phyloP scores from a whole-genome alignment of 2,888 invertebrate genomes.

The Drosophila ochracea region DNA sequence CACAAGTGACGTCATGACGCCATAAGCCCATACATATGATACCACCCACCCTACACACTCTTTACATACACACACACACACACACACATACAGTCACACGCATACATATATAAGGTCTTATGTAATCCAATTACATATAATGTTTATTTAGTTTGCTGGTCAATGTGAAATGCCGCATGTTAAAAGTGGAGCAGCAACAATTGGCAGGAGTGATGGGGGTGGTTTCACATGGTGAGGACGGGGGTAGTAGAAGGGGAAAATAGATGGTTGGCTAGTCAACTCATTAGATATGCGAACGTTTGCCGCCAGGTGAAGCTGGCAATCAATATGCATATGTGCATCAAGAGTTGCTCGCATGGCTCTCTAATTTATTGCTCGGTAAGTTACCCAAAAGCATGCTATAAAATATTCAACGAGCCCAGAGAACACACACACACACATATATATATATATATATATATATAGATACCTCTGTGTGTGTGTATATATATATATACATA shows the following conservation, averaged over 20 bases:
- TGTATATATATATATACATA: conserved; percentile 27
- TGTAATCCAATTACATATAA: conserved; percentile 14
- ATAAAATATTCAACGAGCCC: conserved; percentile 70
- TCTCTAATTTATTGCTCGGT: conserved; percentile 65
- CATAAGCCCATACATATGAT: not conserved
- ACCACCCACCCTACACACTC: not conserved
- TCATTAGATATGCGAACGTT: conserved; percentile 52
- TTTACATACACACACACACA: not conserved
- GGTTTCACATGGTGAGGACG: not conserved
- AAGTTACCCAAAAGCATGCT: conserved; percentile 74
- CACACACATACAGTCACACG: not conserved
- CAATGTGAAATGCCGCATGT: conserved; percentile 34
- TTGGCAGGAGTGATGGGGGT: conserved; percentile 2
- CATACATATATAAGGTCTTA: not conserved
- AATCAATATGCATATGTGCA: conserved; percentile 56
- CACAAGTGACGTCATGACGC: conserved; percentile 1
- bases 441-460: conserved; percentile 6
- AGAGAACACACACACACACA: conserved; percentile 15
- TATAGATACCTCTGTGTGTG: conserved; percentile 12
- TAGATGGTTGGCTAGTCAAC: conserved; percentile 1
- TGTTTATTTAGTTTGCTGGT: conserved; percentile 9
- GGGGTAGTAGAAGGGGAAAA: not conserved
- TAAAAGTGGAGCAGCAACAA: conserved; percentile 42
- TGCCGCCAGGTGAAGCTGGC: conserved; percentile 40
- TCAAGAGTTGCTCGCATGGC: conserved; percentile 25